phyloP scores from a whole-genome alignment of 2,113 vertebrate species.

The Euleptes europaea region DNA sequence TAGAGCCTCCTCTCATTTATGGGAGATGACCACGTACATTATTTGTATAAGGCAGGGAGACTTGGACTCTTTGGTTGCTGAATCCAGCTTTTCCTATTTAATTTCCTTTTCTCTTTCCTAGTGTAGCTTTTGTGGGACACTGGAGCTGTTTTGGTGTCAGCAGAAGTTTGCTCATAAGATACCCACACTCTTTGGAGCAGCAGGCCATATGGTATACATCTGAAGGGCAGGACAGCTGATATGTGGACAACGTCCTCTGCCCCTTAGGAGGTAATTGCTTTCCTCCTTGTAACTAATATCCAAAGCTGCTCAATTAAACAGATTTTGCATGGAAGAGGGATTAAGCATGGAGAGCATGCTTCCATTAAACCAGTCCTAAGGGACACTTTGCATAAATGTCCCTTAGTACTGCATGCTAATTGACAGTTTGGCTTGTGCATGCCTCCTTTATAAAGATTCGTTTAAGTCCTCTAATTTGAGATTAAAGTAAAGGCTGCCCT shows the following conservation, averaged over 20 bases:
- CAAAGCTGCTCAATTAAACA: slow-evolving; percentile 39
- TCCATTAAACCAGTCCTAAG: neutral
- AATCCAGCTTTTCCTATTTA: slow-evolving; percentile 78
- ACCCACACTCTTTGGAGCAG: slow-evolving; percentile 78
- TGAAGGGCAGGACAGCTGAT: slow-evolving; percentile 83
- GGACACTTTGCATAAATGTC: neutral
- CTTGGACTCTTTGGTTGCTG: slow-evolving; percentile 48
- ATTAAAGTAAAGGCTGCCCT: neutral
- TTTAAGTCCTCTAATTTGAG: slow-evolving; percentile 5
- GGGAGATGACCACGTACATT: slow-evolving; percentile 44
- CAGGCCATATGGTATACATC: slow-evolving; percentile 77
- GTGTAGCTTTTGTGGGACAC: slow-evolving; percentile 84
- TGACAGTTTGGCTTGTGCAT: slow-evolving; percentile 25
- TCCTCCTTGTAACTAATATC: slow-evolving; percentile 53
- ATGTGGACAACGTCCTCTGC: slow-evolving; percentile 78
- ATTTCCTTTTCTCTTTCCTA: slow-evolving; percentile 81
- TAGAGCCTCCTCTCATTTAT: slow-evolving; percentile 7
- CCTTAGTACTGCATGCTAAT: neutral
- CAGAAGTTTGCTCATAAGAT: slow-evolving; percentile 82
- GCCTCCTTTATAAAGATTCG: neutral
- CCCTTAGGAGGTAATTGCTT: slow-evolving; percentile 78
- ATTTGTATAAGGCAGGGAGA: slow-evolving; percentile 70
- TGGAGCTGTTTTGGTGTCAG: slow-evolving; percentile 83
- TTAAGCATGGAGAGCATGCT: slow-evolving; percentile 17
- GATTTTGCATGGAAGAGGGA: neutral